phyloP scores from a whole-genome alignment of 1,140 invertebrate genomes.

The Drosophila simulans region DNA sequence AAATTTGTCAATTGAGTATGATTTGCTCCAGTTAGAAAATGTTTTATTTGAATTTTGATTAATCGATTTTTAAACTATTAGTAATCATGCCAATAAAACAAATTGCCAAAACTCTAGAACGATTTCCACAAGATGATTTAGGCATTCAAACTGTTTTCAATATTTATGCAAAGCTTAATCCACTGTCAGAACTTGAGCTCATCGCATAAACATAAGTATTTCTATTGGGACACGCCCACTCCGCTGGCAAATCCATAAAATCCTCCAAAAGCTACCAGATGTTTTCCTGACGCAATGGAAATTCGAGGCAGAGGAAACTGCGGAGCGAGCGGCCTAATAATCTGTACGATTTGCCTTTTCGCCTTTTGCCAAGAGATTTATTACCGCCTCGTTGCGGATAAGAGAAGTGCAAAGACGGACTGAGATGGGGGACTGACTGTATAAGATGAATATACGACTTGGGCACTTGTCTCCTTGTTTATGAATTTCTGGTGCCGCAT shows the following conservation, averaged over 20 bases:
- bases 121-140: constrained; percentile 1
- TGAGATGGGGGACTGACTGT: neutral
- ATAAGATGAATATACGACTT: constrained; percentile 46
- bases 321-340: constrained; percentile 63
- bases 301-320: neutral
- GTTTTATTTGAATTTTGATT: too few relatives aligned
- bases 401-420: constrained; percentile 65
- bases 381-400: constrained; percentile 79
- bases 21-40: neutral
- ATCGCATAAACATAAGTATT: constrained; percentile 52
- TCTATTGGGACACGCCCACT: constrained; percentile 23
- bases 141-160: constrained; percentile 38
- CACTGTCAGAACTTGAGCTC: constrained; percentile 40
- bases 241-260: constrained; percentile 31
- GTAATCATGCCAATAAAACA: neutral
- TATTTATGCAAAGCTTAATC: constrained; percentile 51
- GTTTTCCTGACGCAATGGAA: constrained; percentile 58
- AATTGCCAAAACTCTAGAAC: too few relatives aligned
- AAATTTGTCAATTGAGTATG: neutral
- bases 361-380: constrained; percentile 74
- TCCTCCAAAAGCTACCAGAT: constrained; percentile 53
- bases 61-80: too few relatives aligned
- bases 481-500: constrained; percentile 61
- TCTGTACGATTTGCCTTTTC: constrained; percentile 75
- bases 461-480: constrained; percentile 58